Evolutionary conservation across 2,888 invertebrate genomes (phyloP).

Genomic region (Drosophila lacicola): DNA sequence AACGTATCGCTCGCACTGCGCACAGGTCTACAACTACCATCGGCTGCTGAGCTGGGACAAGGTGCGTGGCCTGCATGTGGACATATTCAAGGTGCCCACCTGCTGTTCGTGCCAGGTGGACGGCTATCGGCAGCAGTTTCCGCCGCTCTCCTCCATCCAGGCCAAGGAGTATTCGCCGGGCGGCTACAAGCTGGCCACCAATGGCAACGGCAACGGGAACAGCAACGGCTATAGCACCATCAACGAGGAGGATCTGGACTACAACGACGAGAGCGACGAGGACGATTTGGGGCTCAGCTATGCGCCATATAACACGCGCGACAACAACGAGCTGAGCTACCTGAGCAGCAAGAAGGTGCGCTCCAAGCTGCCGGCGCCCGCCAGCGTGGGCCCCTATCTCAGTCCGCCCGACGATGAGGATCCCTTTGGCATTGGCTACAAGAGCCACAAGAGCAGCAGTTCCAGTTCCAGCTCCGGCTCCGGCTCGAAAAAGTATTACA

Average conservation of each 20-base stretch:
- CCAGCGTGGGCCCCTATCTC: slow-evolving; percentile 82
- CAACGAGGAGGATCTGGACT: slow-evolving; percentile 80
- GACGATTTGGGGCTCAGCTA: slow-evolving; percentile 71
- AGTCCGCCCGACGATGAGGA: slow-evolving; percentile 82
- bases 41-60: slow-evolving; percentile 93
- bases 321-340: slow-evolving; percentile 73
- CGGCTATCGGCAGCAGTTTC: slow-evolving; percentile 90
- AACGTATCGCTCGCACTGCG: slow-evolving; percentile 92
- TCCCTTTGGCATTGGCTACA: slow-evolving; percentile 56
- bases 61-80: slow-evolving; percentile 92
- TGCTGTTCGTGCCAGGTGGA: slow-evolving; percentile 93
- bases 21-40: slow-evolving; percentile 94
- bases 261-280: slow-evolving; percentile 81
- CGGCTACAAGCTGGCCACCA: slow-evolving; percentile 40
- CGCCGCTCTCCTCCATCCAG: slow-evolving; percentile 85
- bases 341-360: slow-evolving; percentile 76
- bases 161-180: slow-evolving; percentile 74
- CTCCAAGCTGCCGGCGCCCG: slow-evolving; percentile 68
- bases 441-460: slow-evolving; percentile 52
- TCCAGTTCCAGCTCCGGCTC: slow-evolving; percentile 28
- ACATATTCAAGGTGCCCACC: slow-evolving; percentile 93
- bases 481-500: slow-evolving; percentile 66
- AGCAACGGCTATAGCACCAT: slow-evolving; percentile 72
- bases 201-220: slow-evolving; percentile 23
- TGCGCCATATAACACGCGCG: slow-evolving; percentile 50